These are phyloP conservation scores for Lagenorhynchus albirostris DNA, from an alignment of 2,113 vertebrate genomes.

Conservation along the genomic window DNA sequence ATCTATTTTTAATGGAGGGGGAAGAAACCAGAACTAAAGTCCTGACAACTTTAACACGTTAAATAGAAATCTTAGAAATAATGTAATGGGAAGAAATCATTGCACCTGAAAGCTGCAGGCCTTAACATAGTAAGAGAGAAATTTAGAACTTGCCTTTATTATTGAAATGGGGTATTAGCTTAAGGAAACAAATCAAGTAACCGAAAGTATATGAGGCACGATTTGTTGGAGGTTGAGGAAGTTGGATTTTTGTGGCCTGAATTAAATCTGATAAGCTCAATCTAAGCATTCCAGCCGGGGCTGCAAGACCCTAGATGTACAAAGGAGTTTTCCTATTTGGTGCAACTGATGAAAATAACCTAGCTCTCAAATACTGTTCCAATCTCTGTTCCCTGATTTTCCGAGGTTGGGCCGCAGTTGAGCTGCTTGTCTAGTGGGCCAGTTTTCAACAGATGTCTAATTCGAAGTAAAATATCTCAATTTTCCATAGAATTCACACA, in stretches of 20 bases:
- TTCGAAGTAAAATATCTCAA: slow-evolving; percentile 50
- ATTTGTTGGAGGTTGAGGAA: neutral
- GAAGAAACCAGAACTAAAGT: neutral
- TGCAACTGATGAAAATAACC: neutral
- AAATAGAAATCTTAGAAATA: slow-evolving; percentile 50
- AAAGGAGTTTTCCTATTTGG: neutral
- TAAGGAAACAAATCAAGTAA: slow-evolving; percentile 34
- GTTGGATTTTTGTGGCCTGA: neutral
- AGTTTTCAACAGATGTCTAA: neutral
- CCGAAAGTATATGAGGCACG: neutral
- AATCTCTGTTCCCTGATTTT: neutral
- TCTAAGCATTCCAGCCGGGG: neutral
- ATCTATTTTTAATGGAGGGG: neutral
- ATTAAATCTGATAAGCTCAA: neutral
- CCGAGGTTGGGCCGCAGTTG: neutral
- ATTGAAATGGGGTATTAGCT: slow-evolving; percentile 38
- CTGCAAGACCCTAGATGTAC: neutral
- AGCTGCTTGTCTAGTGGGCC: neutral
- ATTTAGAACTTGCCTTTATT: slow-evolving; percentile 40
- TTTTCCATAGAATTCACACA: neutral
- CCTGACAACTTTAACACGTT: slow-evolving; percentile 47
- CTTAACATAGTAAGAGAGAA: slow-evolving; percentile 29
- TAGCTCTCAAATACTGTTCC: neutral
- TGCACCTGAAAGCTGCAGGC: slow-evolving; percentile 12
- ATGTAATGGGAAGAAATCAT: slow-evolving; percentile 34